phyloP scores from a whole-genome alignment of 2,797 vertebrate genomes.

The Liasis olivaceus region DNA sequence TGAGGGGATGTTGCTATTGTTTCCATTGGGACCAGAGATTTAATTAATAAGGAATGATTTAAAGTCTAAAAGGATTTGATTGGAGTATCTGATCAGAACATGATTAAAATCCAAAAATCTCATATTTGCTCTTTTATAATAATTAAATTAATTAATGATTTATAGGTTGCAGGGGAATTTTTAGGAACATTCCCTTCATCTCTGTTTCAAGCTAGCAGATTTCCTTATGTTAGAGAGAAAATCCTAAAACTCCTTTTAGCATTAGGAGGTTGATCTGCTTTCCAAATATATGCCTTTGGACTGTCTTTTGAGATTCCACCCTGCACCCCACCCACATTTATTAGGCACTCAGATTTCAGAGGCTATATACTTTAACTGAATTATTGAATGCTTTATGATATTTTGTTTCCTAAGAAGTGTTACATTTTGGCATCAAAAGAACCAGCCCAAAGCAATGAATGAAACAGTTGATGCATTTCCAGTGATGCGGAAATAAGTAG shows the following conservation, averaged over 20 bases:
- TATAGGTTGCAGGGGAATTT: conserved; percentile 26
- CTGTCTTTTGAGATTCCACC: not conserved
- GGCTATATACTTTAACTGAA: not conserved
- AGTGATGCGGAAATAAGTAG: not conserved
- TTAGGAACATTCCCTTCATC: conserved; percentile 22
- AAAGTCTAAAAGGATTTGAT: conserved; percentile 20
- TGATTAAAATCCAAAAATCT: conserved; percentile 36
- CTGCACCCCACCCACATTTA: accelerated
- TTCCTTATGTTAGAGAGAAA: not conserved
- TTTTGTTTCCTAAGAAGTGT: conserved; percentile 23
- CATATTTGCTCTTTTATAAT: not conserved
- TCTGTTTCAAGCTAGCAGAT: not conserved
- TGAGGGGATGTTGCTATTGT: not conserved
- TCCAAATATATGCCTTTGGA: not conserved
- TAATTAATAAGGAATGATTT: conserved; percentile 34
- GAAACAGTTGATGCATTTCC: not conserved
- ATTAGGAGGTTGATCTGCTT: not conserved
- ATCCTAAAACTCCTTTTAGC: not conserved
- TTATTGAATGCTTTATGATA: not conserved
- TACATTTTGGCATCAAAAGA: not conserved
- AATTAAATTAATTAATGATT: conserved; percentile 29
- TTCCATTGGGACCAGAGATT: conserved; percentile 9
- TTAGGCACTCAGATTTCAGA: not conserved
- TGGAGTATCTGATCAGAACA: conserved; percentile 27
- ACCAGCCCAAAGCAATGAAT: conserved; percentile 24